Conservation (phyloP, 2,888 invertebrate species). For the Eristalinus sepulchralis region DNA sequence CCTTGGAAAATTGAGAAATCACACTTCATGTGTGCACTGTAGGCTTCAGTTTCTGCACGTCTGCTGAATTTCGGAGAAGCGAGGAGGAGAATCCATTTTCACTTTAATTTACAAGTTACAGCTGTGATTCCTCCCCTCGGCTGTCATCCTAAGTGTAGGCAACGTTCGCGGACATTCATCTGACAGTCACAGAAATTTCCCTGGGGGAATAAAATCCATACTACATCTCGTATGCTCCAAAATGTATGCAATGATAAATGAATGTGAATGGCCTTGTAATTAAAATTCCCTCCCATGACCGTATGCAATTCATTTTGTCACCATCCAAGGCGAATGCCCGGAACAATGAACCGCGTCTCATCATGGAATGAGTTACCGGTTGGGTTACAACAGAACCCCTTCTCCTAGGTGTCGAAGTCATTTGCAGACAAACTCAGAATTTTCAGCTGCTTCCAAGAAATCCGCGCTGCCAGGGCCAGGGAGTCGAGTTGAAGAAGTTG, state of each 20-base stretch:
- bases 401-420: background rate
- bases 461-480: background rate
- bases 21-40: background rate
- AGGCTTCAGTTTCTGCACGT: background rate
- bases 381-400: background rate
- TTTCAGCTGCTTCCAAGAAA: background rate
- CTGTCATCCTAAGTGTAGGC: conserved; percentile 34
- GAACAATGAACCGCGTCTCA: background rate
- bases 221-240: background rate
- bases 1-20: conserved; percentile 22
- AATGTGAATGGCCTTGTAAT: background rate
- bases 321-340: background rate
- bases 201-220: background rate
- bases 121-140: background rate
- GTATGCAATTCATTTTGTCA: background rate
- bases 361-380: background rate
- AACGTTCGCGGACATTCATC: background rate
- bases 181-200: background rate
- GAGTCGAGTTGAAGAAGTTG: background rate
- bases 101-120: conserved; percentile 8
- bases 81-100: background rate
- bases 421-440: background rate
- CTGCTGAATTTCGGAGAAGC: background rate
- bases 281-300: background rate
- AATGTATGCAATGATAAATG: conserved; percentile 24